Evolutionary conservation across 2,797 vertebrate species (phyloP), one percentile per base, ranked within the genome.

Genomic region (Ctenopoma multispine): DNA sequence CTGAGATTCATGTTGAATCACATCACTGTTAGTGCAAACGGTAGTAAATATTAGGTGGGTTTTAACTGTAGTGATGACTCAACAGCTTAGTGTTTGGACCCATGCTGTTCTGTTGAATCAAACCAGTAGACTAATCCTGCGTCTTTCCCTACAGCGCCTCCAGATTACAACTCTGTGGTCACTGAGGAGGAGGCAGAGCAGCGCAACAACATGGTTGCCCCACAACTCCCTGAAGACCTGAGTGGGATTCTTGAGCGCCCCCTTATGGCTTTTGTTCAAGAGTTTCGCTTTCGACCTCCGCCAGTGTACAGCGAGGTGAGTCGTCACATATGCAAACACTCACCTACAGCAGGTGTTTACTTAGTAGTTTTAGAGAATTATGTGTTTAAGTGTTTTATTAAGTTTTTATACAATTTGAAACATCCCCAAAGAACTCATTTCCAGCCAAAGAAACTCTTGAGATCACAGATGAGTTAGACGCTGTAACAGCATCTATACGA

Each of bases 301-400:
- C 98, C 98, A 0, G 92, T 99, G 3, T 99, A 99, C 78, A 92
- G 97, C 0, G 98, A 98, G 97, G 98, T 99, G 85, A 93, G 72
- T 15, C 54, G 5, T 14, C 6, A 12, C 12, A 5, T 17, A 13
- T 60, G 34, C 27, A 63, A 63, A 51, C 51, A 66, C 48, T n/a
- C 51, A 15, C 2, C 10, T 7, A 18, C 47, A 15, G 8, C 9
- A 10, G 44, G 3, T 1, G 20, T 36, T 65, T 18, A n/a, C 14
- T 55, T 3, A 9, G 5, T 53, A 12, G 36, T 38, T 34, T 55
- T 55, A 44, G 18, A 40, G 15, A 4, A 12, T 4, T n/a, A n/a
- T n/a, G n/a, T n/a, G n/a, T n/a, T n/a, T n/a, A n/a, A n/a, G n/a
- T n/a, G n/a, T n/a, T n/a, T n/a, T n/a, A n/a, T n/a, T n/a, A n/a